Base-by-base conservation (phyloP, 2,797 vertebrate genomes). In the Chrosomus eos region DNA sequence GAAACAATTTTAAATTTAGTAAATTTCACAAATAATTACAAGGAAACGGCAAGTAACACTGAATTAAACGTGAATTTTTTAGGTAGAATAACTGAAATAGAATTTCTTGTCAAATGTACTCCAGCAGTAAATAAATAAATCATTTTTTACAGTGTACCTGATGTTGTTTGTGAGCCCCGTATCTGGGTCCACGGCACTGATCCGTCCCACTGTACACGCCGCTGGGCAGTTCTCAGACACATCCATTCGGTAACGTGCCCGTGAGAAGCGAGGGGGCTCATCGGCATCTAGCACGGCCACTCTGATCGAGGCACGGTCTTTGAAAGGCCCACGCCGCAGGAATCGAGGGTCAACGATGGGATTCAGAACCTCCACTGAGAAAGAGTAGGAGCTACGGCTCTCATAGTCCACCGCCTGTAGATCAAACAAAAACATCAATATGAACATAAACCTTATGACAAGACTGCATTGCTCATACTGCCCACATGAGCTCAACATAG, bases 281-380 rank as follows among this genome's bases (percentile, higher is more conserved):
- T 97, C 97, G 0, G 96, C 96, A 0, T 98, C 96, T 90, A 97
- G 92, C 73, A 98, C 96, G 0, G 94, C 93, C 13, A 98, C 95
- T 2, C 94, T 89, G 85, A 98, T 94, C 0, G 96, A 96, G 68
- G 97, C 95, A 16, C 97, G 94, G 78, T 98, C 97, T 88, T 97
- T 97, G 88, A 98, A 97, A 71, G 97, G 96, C 64, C 97, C 97
- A 43, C 95, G 95, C 1, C 96, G 95, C 55, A 97, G 89, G 90
- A 97, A 98, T 55, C 96, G 96, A 2, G 97, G 97, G 87, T 98
- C 97, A 9, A 98, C 96, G 9, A 94, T 93, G 0, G 97, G 97
- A 92, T 97, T 97, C 88, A 97, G 94, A 51, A 97, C 97, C 89
- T 98, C 97, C 80, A 97, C 96, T 0, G 96, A 97, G 89, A 98